Evolutionary conservation across 1,140 invertebrate species (phyloP), one percentile per base, ranked within the genome.

Genomic region (Bombus confusus): DNA sequence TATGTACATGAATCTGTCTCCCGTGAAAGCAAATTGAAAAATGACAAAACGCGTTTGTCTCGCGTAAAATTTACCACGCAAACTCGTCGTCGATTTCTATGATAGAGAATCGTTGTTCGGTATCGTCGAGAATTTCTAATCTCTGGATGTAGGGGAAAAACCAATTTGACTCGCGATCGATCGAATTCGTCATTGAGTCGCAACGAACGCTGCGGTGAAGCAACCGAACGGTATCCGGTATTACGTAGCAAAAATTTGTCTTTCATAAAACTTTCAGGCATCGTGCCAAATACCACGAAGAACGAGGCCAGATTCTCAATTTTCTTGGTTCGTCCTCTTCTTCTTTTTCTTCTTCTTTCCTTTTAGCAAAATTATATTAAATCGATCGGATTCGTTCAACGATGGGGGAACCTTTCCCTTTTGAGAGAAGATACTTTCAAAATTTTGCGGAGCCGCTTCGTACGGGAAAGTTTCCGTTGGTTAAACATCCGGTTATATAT

Each of bases 381-480:
- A 73, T 62, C 52, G 43, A 64, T 83, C 43, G 62, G 73, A 77
- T 39, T 39, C 31, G 41, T 41, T 68, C 41, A 47, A 78, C 74
- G 59, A 77, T 74, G 31, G 43, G 15, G 28, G 18, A 66, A 62
- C 34, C 34, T 41, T n/a, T n/a, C 15, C 73, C 62, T n/a, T 22
- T 37, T 47, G 28, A 18, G 41, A 69, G 47, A 69, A 76, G 82
- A 78, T 83, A 83, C 64, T 78, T 83, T 83, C 66, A 62, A 78
- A 71, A 83, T 64, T 57, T 77, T 62, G 25, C 34, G 12, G 31
- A 47, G 28, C 64, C 22, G 10, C n/a, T 41, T 66, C 10, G 18
- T 62, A 31, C 39, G n/a, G 41, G 34, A 39, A 52, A 76, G 81
- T 43, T 77, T 31, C 73, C 73, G 15, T 41, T 31, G 34, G 1